Base-by-base conservation (phyloP, 2,113 vertebrate species). In the Elgaria multicarinata region DNA sequence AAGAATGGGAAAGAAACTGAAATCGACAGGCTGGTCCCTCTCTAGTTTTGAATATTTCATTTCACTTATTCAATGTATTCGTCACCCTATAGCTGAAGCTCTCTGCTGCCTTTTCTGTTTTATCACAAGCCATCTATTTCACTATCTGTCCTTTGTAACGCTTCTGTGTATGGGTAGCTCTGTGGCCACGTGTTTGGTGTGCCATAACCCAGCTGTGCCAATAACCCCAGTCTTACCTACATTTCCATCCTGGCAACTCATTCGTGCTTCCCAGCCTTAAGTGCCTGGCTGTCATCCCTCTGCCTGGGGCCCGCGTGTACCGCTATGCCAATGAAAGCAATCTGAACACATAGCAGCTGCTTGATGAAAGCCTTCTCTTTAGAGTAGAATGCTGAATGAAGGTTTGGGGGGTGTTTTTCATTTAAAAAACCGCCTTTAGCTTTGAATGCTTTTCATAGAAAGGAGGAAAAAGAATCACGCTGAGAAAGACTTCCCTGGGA, bases 331-430 rank as follows among this genome's bases (percentile, higher is more conserved):
- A n/a, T 31, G 87, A 79, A 90, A 92, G 82, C 81, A 53, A 87
- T 72, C 62, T 82, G 88, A 83, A 69, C 81, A 58, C 87, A 90
- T 44, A 90, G 80, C 88, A 87, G 78, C 42, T 71, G 36, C 75
- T 89, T 84, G 83, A 90, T 92, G 81, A 93, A 95, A 95, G 86
- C 77, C 42, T 72, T 64, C 44, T 91, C 79, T 89, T 58, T 75
- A 93, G 69, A 7, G 66, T 22, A 58, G 87, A 91, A 80, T 39
- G 91, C 2, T 1, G 89, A 93, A 91, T 33, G 36, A 64, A 62
- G 55, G 79, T 36, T 92, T 89, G 89, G 86, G 90, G 16, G 13
- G 6, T 2, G 36, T 55, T 39, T 31, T 33, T 31, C 14, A 62
- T 28, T 46, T 12, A 1, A 64, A 28, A 64, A 86, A 94, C n/a